phyloP scores from a whole-genome alignment of 2,113 vertebrate species.

The Microtus montanus region DNA sequence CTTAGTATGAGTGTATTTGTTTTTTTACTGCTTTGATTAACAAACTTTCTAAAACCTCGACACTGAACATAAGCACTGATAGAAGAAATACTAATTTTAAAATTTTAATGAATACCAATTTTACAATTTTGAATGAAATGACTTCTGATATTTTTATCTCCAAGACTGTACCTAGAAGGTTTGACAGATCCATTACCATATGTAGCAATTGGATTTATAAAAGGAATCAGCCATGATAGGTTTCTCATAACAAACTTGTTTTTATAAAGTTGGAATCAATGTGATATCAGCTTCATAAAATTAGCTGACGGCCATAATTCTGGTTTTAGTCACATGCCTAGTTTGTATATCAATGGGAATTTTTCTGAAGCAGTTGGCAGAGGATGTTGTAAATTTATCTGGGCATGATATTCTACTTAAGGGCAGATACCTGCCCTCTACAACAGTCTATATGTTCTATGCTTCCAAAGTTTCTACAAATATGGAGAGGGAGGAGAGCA shows the following conservation, averaged over 20 bases:
- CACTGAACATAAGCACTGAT: not conserved
- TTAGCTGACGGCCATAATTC: not conserved
- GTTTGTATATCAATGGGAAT: not conserved
- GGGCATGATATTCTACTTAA: not conserved
- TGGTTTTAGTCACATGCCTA: not conserved
- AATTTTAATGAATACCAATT: not conserved
- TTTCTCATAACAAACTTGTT: not conserved
- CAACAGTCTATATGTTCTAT: not conserved
- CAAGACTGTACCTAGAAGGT: not conserved
- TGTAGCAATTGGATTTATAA: not conserved
- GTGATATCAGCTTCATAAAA: constrained; percentile 9
- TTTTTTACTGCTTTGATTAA: not conserved
- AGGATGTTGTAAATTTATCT: not conserved
- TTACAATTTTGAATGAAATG: not conserved
- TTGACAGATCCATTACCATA: not conserved
- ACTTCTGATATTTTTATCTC: not conserved
- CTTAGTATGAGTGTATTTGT: not conserved
- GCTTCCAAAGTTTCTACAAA: not conserved
- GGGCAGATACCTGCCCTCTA: not conserved
- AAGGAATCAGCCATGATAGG: not conserved
- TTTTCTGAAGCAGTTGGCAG: constrained; percentile 11
- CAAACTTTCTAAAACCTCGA: not conserved
- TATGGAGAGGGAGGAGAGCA: not conserved
- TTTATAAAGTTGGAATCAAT: not conserved
- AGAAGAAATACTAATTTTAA: not conserved